These are phyloP conservation scores for Microdon myrmicae DNA, from an alignment of 2,888 invertebrate genomes.

Conservation along the genomic window DNA sequence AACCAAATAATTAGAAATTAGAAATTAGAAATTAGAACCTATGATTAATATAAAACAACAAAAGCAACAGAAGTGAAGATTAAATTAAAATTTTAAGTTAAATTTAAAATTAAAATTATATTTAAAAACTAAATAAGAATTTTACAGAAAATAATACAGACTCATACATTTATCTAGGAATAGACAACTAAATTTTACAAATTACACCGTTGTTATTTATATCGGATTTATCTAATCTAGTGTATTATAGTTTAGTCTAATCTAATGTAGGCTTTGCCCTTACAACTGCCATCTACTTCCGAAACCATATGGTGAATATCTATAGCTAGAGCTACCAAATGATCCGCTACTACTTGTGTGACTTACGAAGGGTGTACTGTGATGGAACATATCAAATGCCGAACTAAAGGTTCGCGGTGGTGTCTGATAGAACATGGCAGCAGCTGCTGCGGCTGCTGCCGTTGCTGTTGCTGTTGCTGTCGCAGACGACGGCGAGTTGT, in stretches of 20 bases:
- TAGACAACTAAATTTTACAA: conserved; percentile 3
- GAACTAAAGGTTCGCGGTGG: conserved; percentile 65
- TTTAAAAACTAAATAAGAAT: conserved; percentile 13
- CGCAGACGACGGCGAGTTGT: conserved; percentile 54
- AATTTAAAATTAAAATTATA: conserved; percentile 1
- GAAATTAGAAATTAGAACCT: too few species aligned
- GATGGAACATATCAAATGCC: conserved; percentile 67
- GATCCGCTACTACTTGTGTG: conserved; percentile 61
- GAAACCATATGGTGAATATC: conserved; percentile 66
- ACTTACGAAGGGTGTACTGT: conserved; percentile 66
- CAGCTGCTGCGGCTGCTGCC: conserved; percentile 62
- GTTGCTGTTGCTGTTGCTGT: conserved; percentile 51
- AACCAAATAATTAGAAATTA: conserved; percentile 1
- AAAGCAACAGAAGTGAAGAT: conserved; percentile 12
- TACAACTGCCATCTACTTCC: conserved; percentile 67
- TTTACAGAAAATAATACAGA: conserved; percentile 18
- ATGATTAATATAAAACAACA: conserved; percentile 7
- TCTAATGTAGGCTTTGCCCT: conserved; percentile 8
- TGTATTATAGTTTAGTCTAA: too few species aligned
- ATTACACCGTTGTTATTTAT: conserved; percentile 6
- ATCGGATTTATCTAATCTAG: too few species aligned
- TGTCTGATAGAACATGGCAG: conserved; percentile 65
- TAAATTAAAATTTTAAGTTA: conserved; percentile 5
- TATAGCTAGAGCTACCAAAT: conserved; percentile 66
- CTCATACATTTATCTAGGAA: conserved; percentile 13